These are phyloP conservation scores for Glaucidium brasilianum DNA, from an alignment of 2,113 vertebrate genomes.

Conservation along the genomic window DNA sequence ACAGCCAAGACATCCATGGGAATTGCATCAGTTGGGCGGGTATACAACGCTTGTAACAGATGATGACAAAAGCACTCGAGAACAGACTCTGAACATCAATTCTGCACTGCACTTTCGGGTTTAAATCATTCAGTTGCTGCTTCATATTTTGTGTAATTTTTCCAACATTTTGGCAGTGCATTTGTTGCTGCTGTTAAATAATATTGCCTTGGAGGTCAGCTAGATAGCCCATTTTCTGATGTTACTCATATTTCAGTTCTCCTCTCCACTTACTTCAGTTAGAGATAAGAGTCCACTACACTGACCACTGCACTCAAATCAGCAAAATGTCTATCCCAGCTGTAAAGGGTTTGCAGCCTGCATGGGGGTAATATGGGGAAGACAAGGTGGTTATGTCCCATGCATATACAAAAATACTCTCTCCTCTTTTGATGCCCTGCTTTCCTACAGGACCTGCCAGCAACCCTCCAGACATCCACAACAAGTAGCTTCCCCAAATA, in stretches of 20 bases:
- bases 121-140: neutral
- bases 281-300: neutral
- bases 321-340: neutral
- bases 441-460: neutral
- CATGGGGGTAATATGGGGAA: neutral
- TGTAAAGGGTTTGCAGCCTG: neutral
- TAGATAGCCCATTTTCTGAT: neutral
- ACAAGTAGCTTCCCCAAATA: neutral
- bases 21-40: conserved; percentile 23
- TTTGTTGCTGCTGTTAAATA: neutral
- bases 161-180: neutral
- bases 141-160: neutral
- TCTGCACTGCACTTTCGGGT: neutral
- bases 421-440: neutral
- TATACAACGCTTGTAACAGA: neutral
- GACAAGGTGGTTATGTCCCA: neutral
- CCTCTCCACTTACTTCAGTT: neutral
- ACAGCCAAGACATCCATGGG: conserved; percentile 32
- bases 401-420: neutral
- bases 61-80: conserved; percentile 13
- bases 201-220: neutral
- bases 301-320: neutral
- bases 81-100: neutral
- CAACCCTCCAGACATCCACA: neutral
- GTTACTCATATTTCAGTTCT: neutral